Conservation (phyloP, 2,113 vertebrate genomes). For the Melanerpes formicivorus region DNA sequence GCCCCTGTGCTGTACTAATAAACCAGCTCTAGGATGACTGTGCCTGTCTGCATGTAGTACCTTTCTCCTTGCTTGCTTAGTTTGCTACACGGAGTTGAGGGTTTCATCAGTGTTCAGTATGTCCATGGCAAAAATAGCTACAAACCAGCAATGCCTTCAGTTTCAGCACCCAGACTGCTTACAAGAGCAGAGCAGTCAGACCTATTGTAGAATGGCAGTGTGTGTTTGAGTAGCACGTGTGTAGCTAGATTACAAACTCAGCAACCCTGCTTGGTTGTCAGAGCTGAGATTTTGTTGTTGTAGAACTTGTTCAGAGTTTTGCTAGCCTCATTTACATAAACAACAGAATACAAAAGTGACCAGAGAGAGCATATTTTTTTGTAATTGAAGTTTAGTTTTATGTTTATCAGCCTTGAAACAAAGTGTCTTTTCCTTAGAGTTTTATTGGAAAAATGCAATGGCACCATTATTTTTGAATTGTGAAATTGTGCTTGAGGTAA, state of each 20-base stretch:
- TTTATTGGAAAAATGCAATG: constrained; percentile 1
- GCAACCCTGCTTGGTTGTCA: constrained; percentile 14
- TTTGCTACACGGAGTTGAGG: not conserved
- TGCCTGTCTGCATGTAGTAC: constrained; percentile 29
- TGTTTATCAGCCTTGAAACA: constrained; percentile 39
- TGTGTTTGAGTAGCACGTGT: constrained; percentile 1
- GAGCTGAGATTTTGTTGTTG: constrained; percentile 47
- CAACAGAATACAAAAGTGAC: not conserved
- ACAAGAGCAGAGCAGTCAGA: not conserved
- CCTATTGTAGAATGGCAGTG: not conserved
- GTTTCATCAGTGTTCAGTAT: not conserved
- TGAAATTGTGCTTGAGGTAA: constrained; percentile 19
- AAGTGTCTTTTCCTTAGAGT: constrained; percentile 51
- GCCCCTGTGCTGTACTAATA: not conserved
- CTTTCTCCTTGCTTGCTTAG: constrained; percentile 15
- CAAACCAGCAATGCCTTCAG: not conserved
- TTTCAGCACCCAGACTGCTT: not conserved
- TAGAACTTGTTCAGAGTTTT: constrained; percentile 59
- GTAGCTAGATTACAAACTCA: not conserved
- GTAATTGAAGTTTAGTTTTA: not conserved
- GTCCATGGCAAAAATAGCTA: not conserved
- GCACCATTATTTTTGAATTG: constrained; percentile 73
- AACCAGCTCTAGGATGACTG: not conserved
- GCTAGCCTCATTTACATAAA: not conserved
- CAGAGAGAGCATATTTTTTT: not conserved